A percentile compares a stretch with the other conserved stretches of the same genome.
These are phyloP conservation scores for Agonopterix arenella DNA, from an alignment of 2,888 invertebrate species.

Conservation along the genomic window DNA sequence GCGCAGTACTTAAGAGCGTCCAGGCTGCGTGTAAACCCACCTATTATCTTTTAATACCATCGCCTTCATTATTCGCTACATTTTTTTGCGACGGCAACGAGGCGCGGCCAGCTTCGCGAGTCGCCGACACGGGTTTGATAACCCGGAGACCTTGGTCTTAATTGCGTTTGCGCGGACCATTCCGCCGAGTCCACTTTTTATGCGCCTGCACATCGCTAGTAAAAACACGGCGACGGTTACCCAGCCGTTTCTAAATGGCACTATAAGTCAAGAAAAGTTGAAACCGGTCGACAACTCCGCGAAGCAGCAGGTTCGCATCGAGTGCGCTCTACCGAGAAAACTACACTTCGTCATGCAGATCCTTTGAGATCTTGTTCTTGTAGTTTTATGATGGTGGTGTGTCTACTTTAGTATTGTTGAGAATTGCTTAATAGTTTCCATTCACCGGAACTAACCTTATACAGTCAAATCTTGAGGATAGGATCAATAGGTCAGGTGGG, in stretches of 20 bases:
- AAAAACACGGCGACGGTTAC: conserved; percentile 62
- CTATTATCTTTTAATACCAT: conserved; percentile 74
- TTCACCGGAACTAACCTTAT: too few species aligned
- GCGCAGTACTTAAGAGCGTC: conserved; percentile 44
- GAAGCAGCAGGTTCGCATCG: conserved; percentile 46
- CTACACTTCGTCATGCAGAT: conserved; percentile 35
- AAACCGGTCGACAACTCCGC: conserved; percentile 37
- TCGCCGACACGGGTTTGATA: conserved; percentile 73
- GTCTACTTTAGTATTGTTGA: too few species aligned
- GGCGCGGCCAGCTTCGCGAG: conserved; percentile 59
- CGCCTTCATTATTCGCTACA: conserved; percentile 69
- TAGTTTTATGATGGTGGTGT: too few species aligned
- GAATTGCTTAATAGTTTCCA: too few species aligned
- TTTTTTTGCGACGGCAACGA: conserved; percentile 65
- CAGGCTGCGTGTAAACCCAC: conserved; percentile 58
- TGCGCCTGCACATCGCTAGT: conserved; percentile 74
- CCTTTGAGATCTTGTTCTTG: conserved; percentile 41
- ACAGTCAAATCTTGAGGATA: background rate
- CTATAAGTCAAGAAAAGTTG: conserved; percentile 43
- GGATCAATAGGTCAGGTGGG: conserved; percentile 1
- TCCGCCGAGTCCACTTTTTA: conserved; percentile 72
- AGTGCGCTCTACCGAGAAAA: conserved; percentile 56
- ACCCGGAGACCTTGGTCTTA: conserved; percentile 77
- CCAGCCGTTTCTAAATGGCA: conserved; percentile 52
- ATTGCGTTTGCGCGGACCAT: conserved; percentile 73